A percentile compares a stretch with the other conserved stretches of the same genome.
Evolutionary conservation across 2,888 invertebrate species (phyloP).

Genomic region (Tachina lurida): DNA sequence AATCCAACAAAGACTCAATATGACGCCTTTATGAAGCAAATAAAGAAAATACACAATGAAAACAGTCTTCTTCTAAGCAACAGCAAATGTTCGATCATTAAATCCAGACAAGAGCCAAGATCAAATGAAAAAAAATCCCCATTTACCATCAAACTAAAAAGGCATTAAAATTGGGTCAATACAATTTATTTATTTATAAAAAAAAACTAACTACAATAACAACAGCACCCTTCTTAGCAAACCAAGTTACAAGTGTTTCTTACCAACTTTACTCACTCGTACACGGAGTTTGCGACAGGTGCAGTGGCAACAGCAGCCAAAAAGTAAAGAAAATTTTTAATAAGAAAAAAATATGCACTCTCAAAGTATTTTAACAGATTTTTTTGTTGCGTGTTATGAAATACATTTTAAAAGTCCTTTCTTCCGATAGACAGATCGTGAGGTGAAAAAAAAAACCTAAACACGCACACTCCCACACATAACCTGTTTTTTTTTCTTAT

Average conservation of each 20-base stretch:
- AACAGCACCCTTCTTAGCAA: constrained; percentile 25
- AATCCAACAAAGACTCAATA: constrained; percentile 48
- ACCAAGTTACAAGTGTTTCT: constrained; percentile 14
- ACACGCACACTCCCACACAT: not conserved
- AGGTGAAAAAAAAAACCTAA: not conserved
- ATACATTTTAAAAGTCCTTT: constrained; percentile 41
- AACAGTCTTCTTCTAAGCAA: not conserved
- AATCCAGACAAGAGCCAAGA: constrained; percentile 58
- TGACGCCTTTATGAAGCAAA: constrained; percentile 41
- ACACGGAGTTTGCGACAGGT: constrained; percentile 65
- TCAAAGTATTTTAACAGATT: constrained; percentile 30
- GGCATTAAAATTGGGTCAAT: constrained; percentile 69
- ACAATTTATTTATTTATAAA: constrained; percentile 47
- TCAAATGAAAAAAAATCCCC: constrained; percentile 22
- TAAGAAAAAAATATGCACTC: constrained; percentile 33
- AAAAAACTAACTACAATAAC: constrained; percentile 15
- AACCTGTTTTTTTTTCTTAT: not conserved
- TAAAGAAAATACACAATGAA: constrained; percentile 10
- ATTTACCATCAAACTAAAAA: constrained; percentile 28
- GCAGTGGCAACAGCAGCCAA: constrained; percentile 67
- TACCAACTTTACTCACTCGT: constrained; percentile 13
- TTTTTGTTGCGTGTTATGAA: constrained; percentile 33
- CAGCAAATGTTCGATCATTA: constrained; percentile 47
- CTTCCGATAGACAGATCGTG: not conserved
- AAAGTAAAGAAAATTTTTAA: constrained; percentile 38